Evolutionary conservation across 92 coral and sea anemone genomes (phyloP).

Genomic region (Epizoanthus stellaris): DNA sequence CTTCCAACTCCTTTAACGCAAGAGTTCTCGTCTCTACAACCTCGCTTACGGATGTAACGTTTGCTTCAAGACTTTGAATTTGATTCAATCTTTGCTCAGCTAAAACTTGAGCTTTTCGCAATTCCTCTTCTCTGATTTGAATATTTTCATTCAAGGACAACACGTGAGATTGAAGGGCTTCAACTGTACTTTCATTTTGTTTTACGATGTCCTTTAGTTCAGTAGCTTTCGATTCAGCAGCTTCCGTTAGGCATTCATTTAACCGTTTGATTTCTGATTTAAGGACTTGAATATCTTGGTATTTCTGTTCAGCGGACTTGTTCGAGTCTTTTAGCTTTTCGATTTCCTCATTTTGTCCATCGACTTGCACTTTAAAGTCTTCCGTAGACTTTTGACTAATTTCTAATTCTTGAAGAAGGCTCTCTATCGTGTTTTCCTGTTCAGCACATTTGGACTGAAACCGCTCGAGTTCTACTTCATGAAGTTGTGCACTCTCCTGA

Average conservation of each 20-base stretch:
- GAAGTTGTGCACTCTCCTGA: constrained; percentile 56
- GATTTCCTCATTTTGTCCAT: constrained; percentile 66
- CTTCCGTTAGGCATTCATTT: constrained; percentile 40
- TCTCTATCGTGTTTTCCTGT: constrained; percentile 55
- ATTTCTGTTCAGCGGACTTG: constrained; percentile 49
- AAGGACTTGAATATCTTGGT: constrained; percentile 38
- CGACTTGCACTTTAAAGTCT: constrained; percentile 50
- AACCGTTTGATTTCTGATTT: constrained; percentile 44
- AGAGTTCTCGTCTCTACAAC: constrained; percentile 62
- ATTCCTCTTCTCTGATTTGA: constrained; percentile 71
- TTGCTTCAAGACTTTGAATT: constrained; percentile 59
- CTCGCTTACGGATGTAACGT: constrained; percentile 55
- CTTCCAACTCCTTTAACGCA: constrained; percentile 66
- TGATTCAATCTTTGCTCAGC: constrained; percentile 43
- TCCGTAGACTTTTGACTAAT: constrained; percentile 26
- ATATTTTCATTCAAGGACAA: constrained; percentile 68
- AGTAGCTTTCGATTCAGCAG: constrained; percentile 47
- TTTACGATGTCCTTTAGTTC: constrained; percentile 39
- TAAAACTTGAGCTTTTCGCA: constrained; percentile 47
- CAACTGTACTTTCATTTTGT: constrained; percentile 50
- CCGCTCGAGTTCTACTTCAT: constrained; percentile 35
- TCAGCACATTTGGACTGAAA: constrained; percentile 42
- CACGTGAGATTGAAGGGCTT: constrained; percentile 53
- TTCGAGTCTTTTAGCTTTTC: constrained; percentile 48
- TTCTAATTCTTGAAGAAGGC: constrained; percentile 51